A percentile compares a stretch with the other conserved stretches of the same genome.
These are phyloP conservation scores for Forbesichthys papilliferus DNA, from an alignment of 2,113 vertebrate species.

Conservation along the genomic window DNA sequence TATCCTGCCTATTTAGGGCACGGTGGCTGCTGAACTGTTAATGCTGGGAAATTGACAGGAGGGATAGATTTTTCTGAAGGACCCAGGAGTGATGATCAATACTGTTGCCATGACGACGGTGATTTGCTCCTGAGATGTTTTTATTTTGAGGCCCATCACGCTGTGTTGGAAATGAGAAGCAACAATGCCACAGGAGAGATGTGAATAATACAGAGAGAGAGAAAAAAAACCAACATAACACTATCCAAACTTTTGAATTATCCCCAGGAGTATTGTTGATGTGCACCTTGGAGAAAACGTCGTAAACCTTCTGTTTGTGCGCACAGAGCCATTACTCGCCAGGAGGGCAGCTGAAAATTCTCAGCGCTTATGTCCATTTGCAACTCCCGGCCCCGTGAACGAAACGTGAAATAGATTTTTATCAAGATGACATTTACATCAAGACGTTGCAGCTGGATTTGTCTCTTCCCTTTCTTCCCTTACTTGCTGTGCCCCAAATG, in stretches of 20 bases:
- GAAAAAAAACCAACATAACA: conserved; percentile 24
- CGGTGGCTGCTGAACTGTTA: conserved; percentile 65
- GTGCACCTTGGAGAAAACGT: conserved; percentile 20
- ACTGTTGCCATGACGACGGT: conserved; percentile 74
- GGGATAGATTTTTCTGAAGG: conserved; percentile 67
- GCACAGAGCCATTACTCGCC: background rate
- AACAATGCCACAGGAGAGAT: conserved; percentile 46
- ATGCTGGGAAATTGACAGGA: conserved; percentile 67
- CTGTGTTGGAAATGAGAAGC: conserved; percentile 64
- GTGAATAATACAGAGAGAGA: background rate
- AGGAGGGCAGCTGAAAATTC: conserved; percentile 26
- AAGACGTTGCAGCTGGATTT: conserved; percentile 28
- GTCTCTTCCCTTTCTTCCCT: conserved; percentile 20
- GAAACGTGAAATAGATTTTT: conserved; percentile 63
- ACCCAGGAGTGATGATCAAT: conserved; percentile 69
- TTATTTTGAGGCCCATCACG: conserved; percentile 68
- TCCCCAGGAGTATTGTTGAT: conserved; percentile 36
- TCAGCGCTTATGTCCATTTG: conserved; percentile 41
- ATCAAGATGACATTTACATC: conserved; percentile 64
- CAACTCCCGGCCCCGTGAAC: conserved; percentile 50
- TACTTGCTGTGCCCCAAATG: conserved; percentile 26
- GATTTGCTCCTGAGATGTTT: conserved; percentile 73
- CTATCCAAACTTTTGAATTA: conserved; percentile 57
- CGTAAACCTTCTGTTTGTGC: background rate
- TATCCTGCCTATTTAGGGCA: conserved; percentile 58